Evolutionary conservation across 2,797 vertebrate genomes (phyloP).

Genomic region (Neoniphon sammara): DNA sequence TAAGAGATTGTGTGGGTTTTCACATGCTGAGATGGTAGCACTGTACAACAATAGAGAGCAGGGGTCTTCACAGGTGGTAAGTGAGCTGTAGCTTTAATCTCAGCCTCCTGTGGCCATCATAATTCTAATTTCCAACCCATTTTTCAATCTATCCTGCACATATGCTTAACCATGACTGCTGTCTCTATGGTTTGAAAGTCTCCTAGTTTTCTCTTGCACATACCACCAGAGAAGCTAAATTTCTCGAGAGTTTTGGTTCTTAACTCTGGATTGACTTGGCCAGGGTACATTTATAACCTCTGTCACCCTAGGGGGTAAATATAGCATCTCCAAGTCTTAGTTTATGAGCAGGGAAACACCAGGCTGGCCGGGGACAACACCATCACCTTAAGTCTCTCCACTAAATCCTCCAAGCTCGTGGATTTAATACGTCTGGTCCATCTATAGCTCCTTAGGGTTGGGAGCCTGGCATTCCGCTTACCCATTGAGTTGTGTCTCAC

Average conservation of each 20-base stretch:
- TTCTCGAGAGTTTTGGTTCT: conserved; percentile 34
- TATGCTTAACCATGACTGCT: not conserved
- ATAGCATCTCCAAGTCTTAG: conserved; percentile 59
- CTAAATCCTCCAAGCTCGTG: conserved; percentile 64
- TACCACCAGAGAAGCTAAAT: conserved; percentile 35
- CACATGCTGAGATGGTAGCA: conserved; percentile 27
- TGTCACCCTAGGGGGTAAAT: conserved; percentile 48
- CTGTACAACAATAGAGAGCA: conserved; percentile 33
- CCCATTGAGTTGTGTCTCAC: conserved; percentile 41
- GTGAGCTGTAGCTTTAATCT: conserved; percentile 18
- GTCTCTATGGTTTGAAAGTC: not conserved
- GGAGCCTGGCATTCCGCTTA: conserved; percentile 32
- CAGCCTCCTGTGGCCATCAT: conserved; percentile 19
- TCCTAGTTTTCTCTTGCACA: not conserved
- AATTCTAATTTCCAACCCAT: not conserved
- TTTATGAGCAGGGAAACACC: conserved; percentile 47
- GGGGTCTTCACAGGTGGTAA: conserved; percentile 34
- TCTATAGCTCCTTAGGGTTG: conserved; percentile 5
- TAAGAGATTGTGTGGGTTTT: conserved; percentile 4
- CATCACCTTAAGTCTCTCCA: conserved; percentile 59
- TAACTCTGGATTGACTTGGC: conserved; percentile 70
- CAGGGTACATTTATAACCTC: conserved; percentile 16
- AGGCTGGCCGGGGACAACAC: conserved; percentile 37
- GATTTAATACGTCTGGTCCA: conserved; percentile 50
- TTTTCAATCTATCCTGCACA: not conserved